Evolutionary conservation across 2,797 vertebrate genomes (phyloP), one percentile per base, ranked within the genome.

Genomic region (Ficedula albicollis): DNA sequence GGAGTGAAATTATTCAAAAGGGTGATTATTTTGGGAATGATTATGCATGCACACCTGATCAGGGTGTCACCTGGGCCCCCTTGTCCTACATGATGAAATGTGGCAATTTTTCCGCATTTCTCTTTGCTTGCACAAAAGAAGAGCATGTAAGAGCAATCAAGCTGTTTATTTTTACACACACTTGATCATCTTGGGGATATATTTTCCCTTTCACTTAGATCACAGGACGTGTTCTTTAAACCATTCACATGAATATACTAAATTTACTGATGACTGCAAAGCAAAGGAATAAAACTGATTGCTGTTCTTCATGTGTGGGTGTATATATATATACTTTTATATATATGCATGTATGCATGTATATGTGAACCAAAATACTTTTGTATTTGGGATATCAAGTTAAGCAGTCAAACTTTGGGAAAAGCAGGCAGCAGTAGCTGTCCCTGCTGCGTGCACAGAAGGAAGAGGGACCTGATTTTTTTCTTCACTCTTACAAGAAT

Each of bases 41-140:
- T 99, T 99, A 99, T 99, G 98, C 98, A 99, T 98, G 98, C 98
- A 98, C 99, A 99, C 99, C 99, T 99, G 99, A 99, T 99, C 98
- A 98, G 98, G 84, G 98, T 99, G 98, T 99, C 99, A 99, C 98
- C 98, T 98, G 98, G 98, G 98, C 98, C 98, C 97, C 98, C 98
- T 98, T 96, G 90, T 98, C 98, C 98, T 93, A 98, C 98, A 98
- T 99, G 99, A 99, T 99, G 98, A 99, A 99, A 99, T 98, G 98
- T 98, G 98, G 98, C 98, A 99, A 99, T 99, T 99, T 99, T 98
- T 98, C 98, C 98, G 98, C 98, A 97, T 99, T 98, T 98, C 98
- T 98, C 98, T 98, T 98, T 95, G 98, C 98, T 98, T 98, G 98
- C 98, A 99, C 98, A 98, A 98, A 97, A 98, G 98, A 98, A 98